Base-by-base conservation (phyloP, 2,888 invertebrate genomes). In the Helobdella robusta region DNA sequence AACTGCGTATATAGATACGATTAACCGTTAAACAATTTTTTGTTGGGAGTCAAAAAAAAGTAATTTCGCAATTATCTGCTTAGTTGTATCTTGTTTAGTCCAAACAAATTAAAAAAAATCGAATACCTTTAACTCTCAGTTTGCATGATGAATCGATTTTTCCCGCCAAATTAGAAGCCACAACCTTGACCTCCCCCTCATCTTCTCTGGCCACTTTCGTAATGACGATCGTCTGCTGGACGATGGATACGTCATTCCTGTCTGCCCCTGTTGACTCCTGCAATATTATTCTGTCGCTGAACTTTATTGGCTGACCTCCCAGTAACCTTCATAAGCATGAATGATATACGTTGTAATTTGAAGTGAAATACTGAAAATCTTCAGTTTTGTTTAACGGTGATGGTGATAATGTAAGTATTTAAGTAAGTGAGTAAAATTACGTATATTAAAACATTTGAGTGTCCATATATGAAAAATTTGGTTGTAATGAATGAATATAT, bases 171-270 rank as follows among this genome's bases (percentile, higher is more conserved):
- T 56, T 56, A 5, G 28, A 56, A 30, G 28, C 30, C n/a, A 25
- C 56, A 30, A 56, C 56, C 32, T 56, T 25, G 32, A 56, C 56
- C n/a, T 56, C 32, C 32, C 56, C 56, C 1, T 28, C 20, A 56
- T 56, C 56, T 30, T 28, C 28, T 32, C n/a, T 6, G 8, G n/a
- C 6, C 6, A 56, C 32, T 56, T 30, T 56, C 4, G 28, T 56
- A 32, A 56, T 2, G 1, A 28, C 32, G 20, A 56, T 1, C 28
- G 28, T 20, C 32, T 56, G 30, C n/a, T 30, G 28, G 6, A 56
- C 44, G 44, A 15, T 40, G 44, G 11, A 15, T 40, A 15, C 44
- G 44, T 15, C n/a, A 28, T 30, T n/a, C n/a, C n/a, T n/a, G 6
- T 30, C 28, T n/a, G 5, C 6, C 30, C 3, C n/a, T 6, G n/a